Conservation (phyloP, 2,113 vertebrate genomes). For the Ceratotherium simum region DNA sequence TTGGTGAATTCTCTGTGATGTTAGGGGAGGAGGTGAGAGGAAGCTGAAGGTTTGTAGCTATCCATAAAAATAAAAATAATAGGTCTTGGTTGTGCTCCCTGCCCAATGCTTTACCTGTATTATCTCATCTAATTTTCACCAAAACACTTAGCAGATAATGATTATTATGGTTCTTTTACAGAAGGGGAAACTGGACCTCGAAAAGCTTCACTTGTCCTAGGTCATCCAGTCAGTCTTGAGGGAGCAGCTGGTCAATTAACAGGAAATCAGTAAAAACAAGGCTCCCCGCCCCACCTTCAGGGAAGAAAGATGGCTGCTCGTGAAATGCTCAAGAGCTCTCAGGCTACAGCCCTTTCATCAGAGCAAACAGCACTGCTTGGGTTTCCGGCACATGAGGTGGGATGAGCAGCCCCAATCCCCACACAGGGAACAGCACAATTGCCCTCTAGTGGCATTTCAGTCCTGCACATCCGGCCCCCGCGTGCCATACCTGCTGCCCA, state of each 20-base stretch:
- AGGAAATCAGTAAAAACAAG: background rate
- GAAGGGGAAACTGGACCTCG: background rate
- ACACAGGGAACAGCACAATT: background rate
- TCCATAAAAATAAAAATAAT: background rate
- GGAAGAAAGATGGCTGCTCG: background rate
- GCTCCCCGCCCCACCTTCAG: background rate
- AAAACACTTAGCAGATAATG: background rate
- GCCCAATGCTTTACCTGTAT: background rate
- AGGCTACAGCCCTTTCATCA: background rate
- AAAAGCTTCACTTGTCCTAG: background rate
- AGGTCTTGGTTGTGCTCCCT: background rate
- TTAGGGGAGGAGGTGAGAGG: background rate
- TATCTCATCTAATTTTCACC: background rate
- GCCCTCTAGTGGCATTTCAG: background rate
- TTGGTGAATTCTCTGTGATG: background rate
- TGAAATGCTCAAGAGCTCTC: background rate
- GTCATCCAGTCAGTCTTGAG: background rate
- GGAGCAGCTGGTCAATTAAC: background rate
- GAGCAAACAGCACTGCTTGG: background rate
- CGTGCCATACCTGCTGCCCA: accelerated
- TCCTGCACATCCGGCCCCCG: background rate
- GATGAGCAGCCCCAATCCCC: background rate
- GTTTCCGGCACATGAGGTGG: background rate
- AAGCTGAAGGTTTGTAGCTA: background rate
- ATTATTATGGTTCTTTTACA: background rate